Base-by-base conservation (phyloP, 1,140 invertebrate species). In the Drosophila ercepeae region DNA sequence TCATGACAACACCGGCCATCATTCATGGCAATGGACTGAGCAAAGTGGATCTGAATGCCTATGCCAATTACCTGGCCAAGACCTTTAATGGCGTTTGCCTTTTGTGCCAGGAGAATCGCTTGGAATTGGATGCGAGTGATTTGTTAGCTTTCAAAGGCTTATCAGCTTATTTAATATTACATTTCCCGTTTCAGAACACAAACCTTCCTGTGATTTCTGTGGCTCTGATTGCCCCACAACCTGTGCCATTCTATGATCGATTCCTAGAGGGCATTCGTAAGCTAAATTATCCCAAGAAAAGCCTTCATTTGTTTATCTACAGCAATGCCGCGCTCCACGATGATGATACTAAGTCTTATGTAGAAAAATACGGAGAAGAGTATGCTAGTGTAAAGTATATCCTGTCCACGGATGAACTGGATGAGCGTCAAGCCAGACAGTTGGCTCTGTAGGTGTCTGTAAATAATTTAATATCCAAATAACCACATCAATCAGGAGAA, bases 11-110 rank as follows among this genome's bases (percentile, higher is more conserved):
- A 14, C 98, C 99, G 0, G 89, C 96, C 21, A 93, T 99, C 13
- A 90, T 99, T 9, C 98, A 99, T 92, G 99, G 98, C 9, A 99
- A 99, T 92, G 98, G 98, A 5, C 93, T 93, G 0, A 96, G 96
- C 27, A 99, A 99, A 92, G 83, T 96, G 45, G 92, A 93, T 2
- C 91, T 97, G 19, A 96, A 99, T 93, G 94, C 96, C 11, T 92
- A 99, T 14, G 95, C 95, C 4, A 99, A 99, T 92, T 99, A 99
- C 92, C 92, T 99, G 52, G 96, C 95, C 3, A 94, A 95, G 57
- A 93, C 95, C 95, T 97, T 95, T 18, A 92, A 93, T 0, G 93
- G 94, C 29, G 92, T 94, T 42, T 99, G 98, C 91, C 78, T 93
- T 1, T 90, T 93, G 45, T 99, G 98, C 90, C 93, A 94, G 89